Evolutionary conservation across 2,888 invertebrate species (phyloP), one percentile per base, ranked within the genome.

Genomic region (Cerastoderma edule): DNA sequence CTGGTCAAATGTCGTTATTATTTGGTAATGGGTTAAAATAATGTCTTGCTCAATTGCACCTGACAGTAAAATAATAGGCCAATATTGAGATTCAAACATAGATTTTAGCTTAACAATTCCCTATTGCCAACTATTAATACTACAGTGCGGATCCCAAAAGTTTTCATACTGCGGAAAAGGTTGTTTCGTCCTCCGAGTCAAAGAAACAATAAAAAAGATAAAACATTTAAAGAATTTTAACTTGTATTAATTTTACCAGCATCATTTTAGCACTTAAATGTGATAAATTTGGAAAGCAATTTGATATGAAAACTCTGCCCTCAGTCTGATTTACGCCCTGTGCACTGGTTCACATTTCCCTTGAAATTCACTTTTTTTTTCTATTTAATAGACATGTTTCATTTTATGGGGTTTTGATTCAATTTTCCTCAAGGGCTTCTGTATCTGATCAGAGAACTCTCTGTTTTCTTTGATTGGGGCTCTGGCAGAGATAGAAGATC

Each of bases 371-470:
- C n/a, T 32, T 8, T 57, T 19, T 46, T 46, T 35, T 63, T 63
- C 10, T 63, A 35, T 63, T 63, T 63, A 27, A 63, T 35, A 27
- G 63, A 24, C 63, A 63, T 8, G 63, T 39, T 63, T 32, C 35
- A 44, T 69, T 69, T 69, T 69, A 69, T 60, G 33, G 68, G 19
- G 22, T 57, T 69, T 69, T 69, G 60, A 69, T 69, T 69, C 33
- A 69, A 69, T 69, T 60, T 46, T 46, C 46, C 46, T 46, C n/a
- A 5, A 46, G 46, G 46, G 46, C 46, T 46, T 46, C 46, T 65
- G 44, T 5, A 24, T 19, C 46, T 64, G 24, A 44, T 27, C 46
- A 46, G 46, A 46, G n/a, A 46, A 5, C 46, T 46, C 46, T 46
- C 19, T 5, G 46, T 46, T 46, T 46, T n/a, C 19, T 46, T 46